Evolutionary conservation across 37 sponge, comb jelly and placozoan genomes (phyloP), one percentile per base, ranked within the genome.

Genomic region (Halichondria panicea): DNA sequence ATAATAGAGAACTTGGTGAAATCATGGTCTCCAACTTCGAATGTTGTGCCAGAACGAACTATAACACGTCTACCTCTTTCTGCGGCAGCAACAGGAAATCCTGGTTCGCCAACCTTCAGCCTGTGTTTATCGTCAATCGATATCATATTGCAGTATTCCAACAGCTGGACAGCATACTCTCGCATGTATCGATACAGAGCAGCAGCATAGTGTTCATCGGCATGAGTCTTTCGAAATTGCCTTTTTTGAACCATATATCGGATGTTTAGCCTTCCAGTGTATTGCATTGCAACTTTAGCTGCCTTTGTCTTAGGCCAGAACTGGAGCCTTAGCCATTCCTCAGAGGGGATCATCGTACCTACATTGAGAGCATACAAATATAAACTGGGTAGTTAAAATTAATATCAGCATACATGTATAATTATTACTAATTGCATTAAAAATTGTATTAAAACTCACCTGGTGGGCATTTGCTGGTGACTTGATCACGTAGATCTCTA

Each of bases 261-360:
- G 4, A 81, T 37, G 21, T 65, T 70, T 27, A 81, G 28, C 34
- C 67, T 40, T 25, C 83, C 80, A 28, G 80, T 79, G 46, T 82
- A 82, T 33, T 82, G 83, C 25, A 74, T 2, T 28, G 83, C 25
- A 28, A 22, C 31, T 41, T 56, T 74, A 2, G 75, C 65, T 41
- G 11, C 27, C 24, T 58, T 57, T 25, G 64, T 82, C 24, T 82
- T 82, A 1, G 75, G 67, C 83, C 83, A 73, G 34, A 82, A 82
- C n/a, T 82, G 83, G 6, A 73, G 68, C 21, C 67, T 43, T 1
- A 66, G n/a, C 83, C 75, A 82, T 34, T 82, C 67, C 0, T 48
- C 43, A 72, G 73, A 58, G 0, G 73, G 72, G 6, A 72, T 54
- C 3, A 39, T 54, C 0, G 73, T 81, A 25, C 55, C 15, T 48